Evolutionary conservation across 1,140 invertebrate species (phyloP).

Genomic region (Mya arenaria): DNA sequence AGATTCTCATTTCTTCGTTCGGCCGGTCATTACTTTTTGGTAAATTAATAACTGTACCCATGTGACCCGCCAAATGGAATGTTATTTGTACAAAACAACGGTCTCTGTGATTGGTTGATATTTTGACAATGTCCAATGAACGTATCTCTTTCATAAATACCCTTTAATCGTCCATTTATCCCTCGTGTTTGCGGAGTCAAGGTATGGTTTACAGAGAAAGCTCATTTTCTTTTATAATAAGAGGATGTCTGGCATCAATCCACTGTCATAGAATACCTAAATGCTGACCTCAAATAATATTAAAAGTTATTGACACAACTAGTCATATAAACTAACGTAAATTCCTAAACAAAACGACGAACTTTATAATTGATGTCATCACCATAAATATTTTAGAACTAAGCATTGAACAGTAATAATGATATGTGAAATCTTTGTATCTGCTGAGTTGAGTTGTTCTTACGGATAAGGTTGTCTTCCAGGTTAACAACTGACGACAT

Average conservation of each 20-base stretch:
- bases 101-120: constrained; percentile 3
- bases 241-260: neutral
- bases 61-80: constrained; percentile 50
- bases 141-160: neutral
- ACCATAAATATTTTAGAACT: neutral
- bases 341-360: neutral
- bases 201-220: too few relatives aligned
- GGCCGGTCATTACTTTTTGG: too few relatives aligned
- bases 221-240: too few relatives aligned
- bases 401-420: too few relatives aligned
- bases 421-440: too few relatives aligned
- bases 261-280: neutral
- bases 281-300: neutral
- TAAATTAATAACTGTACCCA: neutral
- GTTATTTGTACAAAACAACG: neutral
- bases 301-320: neutral
- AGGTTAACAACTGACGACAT: too few relatives aligned
- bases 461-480: too few relatives aligned
- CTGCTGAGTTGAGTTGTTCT: too few relatives aligned
- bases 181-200: constrained; percentile 49
- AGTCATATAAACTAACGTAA: neutral
- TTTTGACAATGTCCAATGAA: neutral
- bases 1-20: too few relatives aligned
- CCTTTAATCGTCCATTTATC: constrained; percentile 30
- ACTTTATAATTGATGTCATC: neutral